Evolutionary conservation across 2,888 invertebrate genomes (phyloP), one percentile per base, ranked within the genome.

Genomic region (Zygothrica quintamaculata): DNA sequence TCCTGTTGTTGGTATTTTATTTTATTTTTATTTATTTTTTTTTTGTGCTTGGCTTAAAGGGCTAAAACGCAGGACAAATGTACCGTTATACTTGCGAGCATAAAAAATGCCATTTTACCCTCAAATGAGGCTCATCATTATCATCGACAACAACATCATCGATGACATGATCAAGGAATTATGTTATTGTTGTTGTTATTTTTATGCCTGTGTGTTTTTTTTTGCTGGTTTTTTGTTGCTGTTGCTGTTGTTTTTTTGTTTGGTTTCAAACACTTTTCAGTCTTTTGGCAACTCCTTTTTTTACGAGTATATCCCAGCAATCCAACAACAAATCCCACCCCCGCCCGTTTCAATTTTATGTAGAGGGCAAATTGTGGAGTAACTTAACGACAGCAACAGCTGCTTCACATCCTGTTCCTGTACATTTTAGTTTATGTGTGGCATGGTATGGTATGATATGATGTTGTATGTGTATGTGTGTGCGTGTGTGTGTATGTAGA

Each of bases 51-150:
- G 31, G 39, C 9, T 7, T 16, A 25, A 44, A 16, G 7, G 9
- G 7, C 16, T 26, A 34, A 39, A 42, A 31, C 36, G 56, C 57
- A 42, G 57, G 42, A 50, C 51, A 58, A 15, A 31, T 29, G 33
- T 46, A 36, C 39, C 39, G 16, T 36, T 33, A 31, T 16, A 37
- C 34, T 22, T 13, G 15, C 36, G 22, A 8, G 48, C 58, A 74
- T 70, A 62, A 74, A 65, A 74, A 48, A 33, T 40, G 65, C 56
- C 64, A 65, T 75, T 85, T 65, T 58, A 37, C 34, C 62, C 51
- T 47, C 78, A 68, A 85, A 65, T 80, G 85, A 82, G 79, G 65
- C 82, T 77, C 64, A 73, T 73, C 75, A 79, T 79, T 79, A 79
- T 85, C 77, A 65, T 22, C 68, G 52, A 31, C 56, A 65, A 29